Conservation (phyloP, 2,113 vertebrate genomes). For the Rhipidura dahli region DNA sequence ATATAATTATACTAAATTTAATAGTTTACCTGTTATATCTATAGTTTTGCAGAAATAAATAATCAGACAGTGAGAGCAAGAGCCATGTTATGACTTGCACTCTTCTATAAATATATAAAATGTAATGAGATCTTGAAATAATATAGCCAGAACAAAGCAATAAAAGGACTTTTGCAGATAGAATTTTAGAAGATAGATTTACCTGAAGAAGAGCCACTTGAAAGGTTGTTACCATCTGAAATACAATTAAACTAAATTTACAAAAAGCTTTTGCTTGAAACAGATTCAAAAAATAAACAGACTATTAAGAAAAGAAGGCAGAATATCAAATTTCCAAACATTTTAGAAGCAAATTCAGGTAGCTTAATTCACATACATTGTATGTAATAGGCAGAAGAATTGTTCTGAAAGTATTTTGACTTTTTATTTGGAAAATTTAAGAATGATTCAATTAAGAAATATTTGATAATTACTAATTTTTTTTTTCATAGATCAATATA, state of each 20-base stretch:
- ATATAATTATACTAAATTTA: constrained; percentile 23
- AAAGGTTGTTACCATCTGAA: constrained; percentile 72
- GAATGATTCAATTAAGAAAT: not conserved
- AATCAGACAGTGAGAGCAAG: not conserved
- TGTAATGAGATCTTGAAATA: constrained; percentile 50
- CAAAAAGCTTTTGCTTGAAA: constrained; percentile 31
- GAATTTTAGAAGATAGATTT: constrained; percentile 60
- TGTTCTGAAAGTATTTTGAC: not conserved
- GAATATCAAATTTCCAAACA: not conserved
- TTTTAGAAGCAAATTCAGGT: not conserved
- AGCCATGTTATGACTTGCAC: not conserved
- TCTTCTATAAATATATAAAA: constrained; percentile 23
- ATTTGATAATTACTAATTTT: not conserved
- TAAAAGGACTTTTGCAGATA: constrained; percentile 15
- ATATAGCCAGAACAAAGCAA: constrained; percentile 39
- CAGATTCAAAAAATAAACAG: constrained; percentile 2
- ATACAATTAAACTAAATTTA: constrained; percentile 70
- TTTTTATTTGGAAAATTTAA: not conserved
- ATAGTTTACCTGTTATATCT: constrained; percentile 14
- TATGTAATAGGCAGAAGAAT: not conserved
- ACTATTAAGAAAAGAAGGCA: not conserved
- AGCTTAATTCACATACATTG: not conserved
- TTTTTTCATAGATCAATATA: not conserved
- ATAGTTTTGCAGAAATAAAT: constrained; percentile 20
- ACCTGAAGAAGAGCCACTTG: constrained; percentile 70